Evolutionary conservation across 2,797 vertebrate genomes (phyloP), one percentile per base, ranked within the genome.

Genomic region (Silurus lanzhouensis): DNA sequence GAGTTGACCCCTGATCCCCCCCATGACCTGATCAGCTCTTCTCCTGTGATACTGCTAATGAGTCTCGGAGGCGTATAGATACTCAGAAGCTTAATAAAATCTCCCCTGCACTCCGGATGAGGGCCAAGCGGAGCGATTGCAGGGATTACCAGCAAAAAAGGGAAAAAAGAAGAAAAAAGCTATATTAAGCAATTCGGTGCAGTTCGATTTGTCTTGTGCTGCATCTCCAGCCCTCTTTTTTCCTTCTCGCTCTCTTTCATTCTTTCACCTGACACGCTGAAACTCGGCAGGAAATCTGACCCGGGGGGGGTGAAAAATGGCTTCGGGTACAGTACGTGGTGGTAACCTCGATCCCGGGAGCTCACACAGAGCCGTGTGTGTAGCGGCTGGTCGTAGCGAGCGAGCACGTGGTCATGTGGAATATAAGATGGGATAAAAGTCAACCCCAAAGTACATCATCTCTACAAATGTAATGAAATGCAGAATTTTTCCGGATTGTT

Each of bases 161-260:
- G n/a, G n/a, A 1, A 10, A 5, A 8, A 12, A 58, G 38, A 31
- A 31, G 25, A 55, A 38, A 44, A 74, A 71, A 70, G 22, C 72
- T 82, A 72, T 84, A 86, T 86, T 82, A 84, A 86, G 77, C 72
- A 60, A 76, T 55, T 83, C 52, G n/a, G 77, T 64, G 55, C 78
- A 22, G n/a, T 27, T 80, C 68, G 61, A 84, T 84, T 84, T 83
- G 70, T 76, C 82, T 63, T 75, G 20, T 5, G 71, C 46, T 31
- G 38, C 22, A 44, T 77, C 61, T 77, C 61, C 19, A 27, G n/a
- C 71, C 82, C 10, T 22, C n/a, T 63, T 25, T 63, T 20, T 2
- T 10, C 58, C 60, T 14, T 14, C 71, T 5, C 25, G n/a, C 44
- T 63, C 17, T 66, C 55, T 22, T 63, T 82, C 66, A 82, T 68